Conservation (phyloP, 2,113 vertebrate genomes). For the Bambusicola thoracicus region DNA sequence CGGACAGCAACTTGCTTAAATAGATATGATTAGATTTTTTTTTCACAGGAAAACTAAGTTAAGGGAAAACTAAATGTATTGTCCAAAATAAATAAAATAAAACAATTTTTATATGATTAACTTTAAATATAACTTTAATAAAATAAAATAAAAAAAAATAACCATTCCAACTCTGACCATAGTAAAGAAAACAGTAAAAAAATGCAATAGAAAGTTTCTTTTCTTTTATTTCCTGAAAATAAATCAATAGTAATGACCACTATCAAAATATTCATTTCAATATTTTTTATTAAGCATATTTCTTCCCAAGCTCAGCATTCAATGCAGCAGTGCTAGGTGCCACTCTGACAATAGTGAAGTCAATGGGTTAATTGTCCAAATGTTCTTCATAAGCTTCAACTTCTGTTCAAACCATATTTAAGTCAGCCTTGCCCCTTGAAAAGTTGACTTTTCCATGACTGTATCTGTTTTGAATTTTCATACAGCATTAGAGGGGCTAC, state of each 20-base stretch:
- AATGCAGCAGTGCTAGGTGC: not conserved
- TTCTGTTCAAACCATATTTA: not conserved
- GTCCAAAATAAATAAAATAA: not conserved
- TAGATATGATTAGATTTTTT: not conserved
- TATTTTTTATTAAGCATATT: not conserved
- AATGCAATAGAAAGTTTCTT: not conserved
- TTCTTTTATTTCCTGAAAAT: not conserved
- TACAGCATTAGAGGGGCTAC: not conserved
- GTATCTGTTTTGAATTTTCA: constrained; percentile 7
- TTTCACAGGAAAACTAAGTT: not conserved
- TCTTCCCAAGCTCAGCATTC: not conserved
- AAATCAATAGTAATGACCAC: not conserved
- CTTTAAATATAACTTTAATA: not conserved
- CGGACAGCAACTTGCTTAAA: not conserved
- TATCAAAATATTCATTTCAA: not conserved
- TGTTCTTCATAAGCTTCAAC: not conserved
- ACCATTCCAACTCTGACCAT: not conserved
- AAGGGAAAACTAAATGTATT: not conserved
- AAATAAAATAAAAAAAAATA: not conserved
- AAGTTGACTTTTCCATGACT: not conserved
- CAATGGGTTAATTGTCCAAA: not conserved
- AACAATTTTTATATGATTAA: not conserved
- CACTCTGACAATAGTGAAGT: not conserved
- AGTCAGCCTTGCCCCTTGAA: not conserved
- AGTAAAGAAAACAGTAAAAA: not conserved